Evolutionary conservation across 2,113 vertebrate species (phyloP), one percentile per base, ranked within the genome.

Genomic region (Plectropomus leopardus): DNA sequence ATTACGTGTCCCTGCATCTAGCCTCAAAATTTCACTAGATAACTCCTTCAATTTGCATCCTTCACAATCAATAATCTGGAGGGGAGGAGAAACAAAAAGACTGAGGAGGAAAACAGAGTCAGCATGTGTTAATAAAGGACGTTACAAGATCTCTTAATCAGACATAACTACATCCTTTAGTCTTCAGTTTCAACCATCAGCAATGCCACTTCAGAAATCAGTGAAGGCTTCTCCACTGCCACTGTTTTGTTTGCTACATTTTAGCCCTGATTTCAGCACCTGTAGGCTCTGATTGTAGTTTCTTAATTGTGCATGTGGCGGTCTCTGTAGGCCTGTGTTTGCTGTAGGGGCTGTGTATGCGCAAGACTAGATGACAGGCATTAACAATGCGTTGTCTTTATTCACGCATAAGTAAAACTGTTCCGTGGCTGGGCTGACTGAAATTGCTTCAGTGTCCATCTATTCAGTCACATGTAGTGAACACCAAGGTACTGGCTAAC

Each of bases 21-120:
- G 82, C 80, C 5, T 78, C 55, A 32, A 72, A 63, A 87, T 93
- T 94, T 94, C 88, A 86, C 90, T 89, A 90, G 86, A 93, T 94
- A 94, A 90, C 84, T 85, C 94, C 80, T 85, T 94, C 72, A 79
- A 90, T 94, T 93, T 93, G 82, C 78, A 72, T 36, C 88, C 91
- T 78, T 92, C 87, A 40, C 80, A 82, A 59, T 91, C 86, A 74
- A 80, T 86, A 76, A 82, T 60, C 57, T 50, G 54, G 17, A 36
- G 23, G 26, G 32, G 16, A 44, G 54, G 7, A 57, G 64, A 68
- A 50, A 83, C 44, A 64, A 42, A 19, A 50, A 30, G 59, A 80
- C 51, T 19, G 10, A 45, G 19, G 45, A 64, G 55, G 42, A 71
- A 80, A 54, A 65, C 50, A 0, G 30, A 69, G 76, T 85, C 34